phyloP scores from a whole-genome alignment of 2,113 vertebrate genomes.

The Romanogobio albipinnatus region DNA sequence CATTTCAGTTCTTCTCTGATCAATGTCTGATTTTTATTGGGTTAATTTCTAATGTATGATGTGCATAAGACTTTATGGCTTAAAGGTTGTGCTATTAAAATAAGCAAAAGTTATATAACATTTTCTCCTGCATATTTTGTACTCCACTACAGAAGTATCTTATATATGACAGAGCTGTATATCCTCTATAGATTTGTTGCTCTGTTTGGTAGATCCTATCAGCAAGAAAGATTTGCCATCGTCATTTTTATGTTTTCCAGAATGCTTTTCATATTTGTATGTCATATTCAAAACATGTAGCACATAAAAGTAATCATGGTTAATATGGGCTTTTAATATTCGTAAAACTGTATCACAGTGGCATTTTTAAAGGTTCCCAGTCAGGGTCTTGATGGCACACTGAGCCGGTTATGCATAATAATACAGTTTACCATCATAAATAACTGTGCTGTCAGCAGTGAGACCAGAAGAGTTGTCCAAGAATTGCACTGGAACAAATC shows the following conservation, averaged over 20 bases:
- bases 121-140: neutral
- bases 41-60: neutral
- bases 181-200: neutral
- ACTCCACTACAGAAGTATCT: neutral
- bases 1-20: neutral
- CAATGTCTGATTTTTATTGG: neutral
- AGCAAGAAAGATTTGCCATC: neutral
- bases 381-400: constrained; percentile 73
- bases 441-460: constrained; percentile 66
- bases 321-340: constrained; percentile 76
- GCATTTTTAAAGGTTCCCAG: constrained; percentile 81
- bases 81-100: constrained; percentile 11
- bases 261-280: constrained; percentile 14
- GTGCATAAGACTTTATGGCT: neutral
- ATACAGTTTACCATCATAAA: constrained; percentile 72
- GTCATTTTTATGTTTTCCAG: neutral
- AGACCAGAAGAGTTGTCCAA: constrained; percentile 49
- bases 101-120: neutral
- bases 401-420: constrained; percentile 75
- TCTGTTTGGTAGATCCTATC: neutral
- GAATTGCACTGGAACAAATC: constrained; percentile 25
- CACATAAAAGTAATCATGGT: constrained; percentile 70
- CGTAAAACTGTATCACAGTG: constrained; percentile 78
- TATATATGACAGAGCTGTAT: neutral
- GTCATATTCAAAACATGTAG: neutral